A percentile compares a stretch with the other conserved stretches of the same genome.
Conservation (phyloP, 2,113 vertebrate species). For the Petaurus breviceps region DNA sequence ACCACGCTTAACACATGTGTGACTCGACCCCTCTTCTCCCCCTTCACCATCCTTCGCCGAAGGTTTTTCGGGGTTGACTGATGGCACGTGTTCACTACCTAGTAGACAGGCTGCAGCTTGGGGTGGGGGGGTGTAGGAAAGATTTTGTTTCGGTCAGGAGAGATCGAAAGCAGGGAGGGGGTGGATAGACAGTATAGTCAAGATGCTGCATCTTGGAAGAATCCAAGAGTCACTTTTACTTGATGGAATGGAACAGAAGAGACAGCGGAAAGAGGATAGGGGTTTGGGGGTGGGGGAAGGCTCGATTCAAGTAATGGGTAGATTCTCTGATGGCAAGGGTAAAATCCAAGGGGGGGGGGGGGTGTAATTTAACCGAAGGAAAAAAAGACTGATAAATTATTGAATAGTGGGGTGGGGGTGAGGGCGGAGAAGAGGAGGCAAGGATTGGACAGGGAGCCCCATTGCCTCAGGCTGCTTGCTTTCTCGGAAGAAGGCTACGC, state of each 20-base stretch:
- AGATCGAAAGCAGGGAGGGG: neutral
- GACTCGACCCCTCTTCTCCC: neutral
- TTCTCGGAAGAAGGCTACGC: neutral
- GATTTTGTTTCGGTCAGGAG: neutral
- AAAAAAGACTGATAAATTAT: neutral
- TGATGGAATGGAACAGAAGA: constrained; percentile 63
- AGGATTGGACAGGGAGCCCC: neutral
- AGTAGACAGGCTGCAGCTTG: constrained; percentile 53
- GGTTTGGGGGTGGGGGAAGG: neutral
- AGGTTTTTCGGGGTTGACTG: neutral
- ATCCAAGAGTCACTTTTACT: constrained; percentile 75
- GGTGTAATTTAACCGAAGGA: neutral
- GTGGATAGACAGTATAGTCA: constrained; percentile 75
- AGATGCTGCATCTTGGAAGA: constrained; percentile 64
- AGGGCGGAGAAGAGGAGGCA: neutral
- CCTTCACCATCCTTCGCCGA: neutral
- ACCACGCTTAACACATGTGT: neutral
- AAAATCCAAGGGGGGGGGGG: constrained; percentile 60
- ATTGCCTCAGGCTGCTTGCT: neutral
- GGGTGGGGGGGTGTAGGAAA: constrained; percentile 12
- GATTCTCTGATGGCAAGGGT: neutral
- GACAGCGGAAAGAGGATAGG: neutral
- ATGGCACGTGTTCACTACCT: constrained; percentile 9
- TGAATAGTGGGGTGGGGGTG: neutral
- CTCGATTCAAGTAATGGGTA: neutral